Evolutionary conservation across 1,140 invertebrate genomes (phyloP).

Genomic region (Phenacoccus solenopsis): DNA sequence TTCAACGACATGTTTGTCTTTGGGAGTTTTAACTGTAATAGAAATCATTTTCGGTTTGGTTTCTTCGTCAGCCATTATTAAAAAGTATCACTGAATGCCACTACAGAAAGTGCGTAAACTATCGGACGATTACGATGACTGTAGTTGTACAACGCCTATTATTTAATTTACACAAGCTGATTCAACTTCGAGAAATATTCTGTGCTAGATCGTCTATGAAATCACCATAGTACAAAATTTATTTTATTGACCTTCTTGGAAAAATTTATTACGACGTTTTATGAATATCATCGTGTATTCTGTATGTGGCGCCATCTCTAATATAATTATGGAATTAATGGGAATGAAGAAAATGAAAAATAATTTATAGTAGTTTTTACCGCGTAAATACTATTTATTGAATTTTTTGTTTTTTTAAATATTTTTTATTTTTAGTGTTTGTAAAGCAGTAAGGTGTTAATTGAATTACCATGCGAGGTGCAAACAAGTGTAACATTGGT

Average conservation of each 20-base stretch:
- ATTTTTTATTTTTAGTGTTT: too few relatives aligned
- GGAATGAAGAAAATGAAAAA: too few relatives aligned
- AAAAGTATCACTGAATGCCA: background rate
- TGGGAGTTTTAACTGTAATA: slow-evolving; percentile 89
- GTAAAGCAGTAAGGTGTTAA: too few relatives aligned
- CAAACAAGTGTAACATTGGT: too few relatives aligned
- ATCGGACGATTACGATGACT: too few relatives aligned
- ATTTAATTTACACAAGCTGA: background rate
- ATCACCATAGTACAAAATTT: background rate
- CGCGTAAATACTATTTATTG: background rate
- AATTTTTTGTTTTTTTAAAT: too few relatives aligned
- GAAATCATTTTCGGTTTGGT: slow-evolving; percentile 49
- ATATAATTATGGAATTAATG: too few relatives aligned
- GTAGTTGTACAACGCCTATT: background rate
- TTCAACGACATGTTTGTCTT: slow-evolving; percentile 82
- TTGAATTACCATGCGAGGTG: too few relatives aligned
- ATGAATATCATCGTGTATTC: background rate
- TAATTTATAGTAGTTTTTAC: background rate
- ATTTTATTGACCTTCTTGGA: slow-evolving; percentile 2
- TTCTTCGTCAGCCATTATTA: slow-evolving; percentile 36
- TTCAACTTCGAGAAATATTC: background rate
- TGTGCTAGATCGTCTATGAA: background rate
- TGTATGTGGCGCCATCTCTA: background rate
- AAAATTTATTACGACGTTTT: background rate
- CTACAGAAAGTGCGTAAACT: background rate